Evolutionary conservation across 2,888 invertebrate species (phyloP).

Genomic region (Pristionchus entomophagus): DNA sequence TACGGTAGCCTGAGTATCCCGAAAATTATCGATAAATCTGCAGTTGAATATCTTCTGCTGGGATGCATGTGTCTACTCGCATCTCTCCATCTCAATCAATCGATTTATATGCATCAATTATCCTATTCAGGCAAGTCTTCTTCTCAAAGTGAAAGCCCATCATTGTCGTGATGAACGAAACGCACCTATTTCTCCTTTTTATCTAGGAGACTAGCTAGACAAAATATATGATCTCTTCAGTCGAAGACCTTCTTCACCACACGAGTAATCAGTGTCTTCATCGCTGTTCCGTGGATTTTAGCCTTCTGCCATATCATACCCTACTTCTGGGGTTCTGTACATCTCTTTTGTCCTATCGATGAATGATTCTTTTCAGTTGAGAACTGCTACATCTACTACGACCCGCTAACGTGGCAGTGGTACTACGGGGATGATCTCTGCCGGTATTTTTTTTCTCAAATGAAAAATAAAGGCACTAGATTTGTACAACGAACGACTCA

Average conservation of each 20-base stretch:
- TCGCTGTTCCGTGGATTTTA: conserved; percentile 56
- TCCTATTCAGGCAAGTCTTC: conserved; percentile 52
- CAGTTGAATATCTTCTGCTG: conserved; percentile 63
- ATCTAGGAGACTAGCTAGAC: too few relatives aligned
- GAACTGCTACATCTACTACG: conserved; percentile 54
- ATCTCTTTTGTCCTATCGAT: neutral
- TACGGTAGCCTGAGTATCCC: neutral
- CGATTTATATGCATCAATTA: conserved; percentile 58
- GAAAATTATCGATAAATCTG: neutral
- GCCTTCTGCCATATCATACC: conserved; percentile 56
- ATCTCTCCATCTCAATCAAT: conserved; percentile 60
- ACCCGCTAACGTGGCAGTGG: conserved; percentile 54
- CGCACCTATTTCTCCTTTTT: too few relatives aligned
- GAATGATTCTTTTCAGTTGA: neutral
- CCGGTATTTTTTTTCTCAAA: conserved; percentile 39
- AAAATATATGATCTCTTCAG: neutral
- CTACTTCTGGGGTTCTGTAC: conserved; percentile 57
- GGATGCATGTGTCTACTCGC: conserved; percentile 64
- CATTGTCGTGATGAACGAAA: too few relatives aligned
- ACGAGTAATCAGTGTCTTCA: conserved; percentile 50
- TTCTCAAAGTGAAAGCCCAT: too few relatives aligned
- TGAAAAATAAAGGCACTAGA: too few relatives aligned
- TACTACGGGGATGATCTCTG: conserved; percentile 51
- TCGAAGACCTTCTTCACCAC: conserved; percentile 41
- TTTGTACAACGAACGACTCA: too few relatives aligned